Conservation (phyloP, 2,888 invertebrate species). For the Calameuta idolon region DNA sequence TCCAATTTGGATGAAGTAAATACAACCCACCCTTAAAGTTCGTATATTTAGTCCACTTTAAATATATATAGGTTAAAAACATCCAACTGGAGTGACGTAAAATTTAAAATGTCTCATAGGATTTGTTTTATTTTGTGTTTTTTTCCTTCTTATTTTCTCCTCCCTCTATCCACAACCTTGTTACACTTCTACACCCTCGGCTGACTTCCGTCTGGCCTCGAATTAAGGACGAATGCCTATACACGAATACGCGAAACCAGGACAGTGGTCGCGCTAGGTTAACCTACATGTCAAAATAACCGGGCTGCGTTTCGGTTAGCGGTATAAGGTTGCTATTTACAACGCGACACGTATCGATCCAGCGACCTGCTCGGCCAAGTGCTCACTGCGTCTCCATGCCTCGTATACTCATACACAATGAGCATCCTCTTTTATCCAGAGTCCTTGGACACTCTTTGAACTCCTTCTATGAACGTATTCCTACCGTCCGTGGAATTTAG, state of each 20-base stretch:
- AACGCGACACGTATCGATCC: slow-evolving; percentile 35
- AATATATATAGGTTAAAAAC: background rate
- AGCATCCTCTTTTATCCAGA: background rate
- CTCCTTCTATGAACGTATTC: background rate
- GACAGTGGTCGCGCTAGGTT: background rate
- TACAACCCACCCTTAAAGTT: background rate
- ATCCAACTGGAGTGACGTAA: background rate
- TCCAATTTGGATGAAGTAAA: background rate
- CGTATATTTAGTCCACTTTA: background rate
- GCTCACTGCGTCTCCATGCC: background rate
- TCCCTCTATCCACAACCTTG: background rate
- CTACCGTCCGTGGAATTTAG: background rate
- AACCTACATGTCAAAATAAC: slow-evolving; percentile 8
- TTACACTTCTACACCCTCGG: background rate
- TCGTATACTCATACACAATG: background rate
- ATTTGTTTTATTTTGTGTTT: background rate
- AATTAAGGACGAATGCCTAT: background rate
- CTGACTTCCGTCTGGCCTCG: background rate
- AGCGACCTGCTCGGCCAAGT: slow-evolving; percentile 21
- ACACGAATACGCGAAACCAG: background rate
- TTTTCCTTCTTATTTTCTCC: background rate
- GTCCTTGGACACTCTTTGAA: slow-evolving; percentile 4
- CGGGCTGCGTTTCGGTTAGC: background rate
- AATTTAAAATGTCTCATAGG: background rate
- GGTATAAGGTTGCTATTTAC: slow-evolving; percentile 26